Evolutionary conservation across 2,113 vertebrate genomes (phyloP).

Genomic region (Fregata magnificens): DNA sequence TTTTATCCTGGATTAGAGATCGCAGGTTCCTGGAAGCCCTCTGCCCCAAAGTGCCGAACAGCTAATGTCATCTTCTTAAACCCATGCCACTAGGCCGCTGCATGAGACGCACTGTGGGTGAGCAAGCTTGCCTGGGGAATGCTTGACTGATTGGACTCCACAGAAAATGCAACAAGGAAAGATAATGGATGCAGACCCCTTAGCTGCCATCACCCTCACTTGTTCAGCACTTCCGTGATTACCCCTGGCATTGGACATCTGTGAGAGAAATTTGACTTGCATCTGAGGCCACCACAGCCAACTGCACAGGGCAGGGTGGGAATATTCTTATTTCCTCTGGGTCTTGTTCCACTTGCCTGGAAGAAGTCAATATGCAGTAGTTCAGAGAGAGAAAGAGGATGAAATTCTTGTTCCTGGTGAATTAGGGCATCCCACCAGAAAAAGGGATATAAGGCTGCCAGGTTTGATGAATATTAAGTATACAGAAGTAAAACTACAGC

Average conservation of each 20-base stretch:
- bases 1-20: not conserved
- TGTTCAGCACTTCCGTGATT: not conserved
- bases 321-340: not conserved
- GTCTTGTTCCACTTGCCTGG: not conserved
- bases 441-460: not conserved
- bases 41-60: not conserved
- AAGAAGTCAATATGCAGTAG: not conserved
- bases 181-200: fast-evolving
- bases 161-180: not conserved
- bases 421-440: not conserved
- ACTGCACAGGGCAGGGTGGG: not conserved
- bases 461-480: not conserved
- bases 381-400: not conserved
- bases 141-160: not conserved
- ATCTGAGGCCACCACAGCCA: not conserved
- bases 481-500: not conserved
- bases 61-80: not conserved
- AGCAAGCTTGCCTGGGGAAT: not conserved
- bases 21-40: not conserved
- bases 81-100: fast-evolving
- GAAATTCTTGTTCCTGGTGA: not conserved
- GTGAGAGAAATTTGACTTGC: not conserved
- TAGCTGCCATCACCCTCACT: not conserved
- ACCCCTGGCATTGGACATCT: not conserved
- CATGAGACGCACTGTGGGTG: fast-evolving